phyloP scores from a whole-genome alignment of 2,888 invertebrate species.

The Drosophila parthenogenetica region DNA sequence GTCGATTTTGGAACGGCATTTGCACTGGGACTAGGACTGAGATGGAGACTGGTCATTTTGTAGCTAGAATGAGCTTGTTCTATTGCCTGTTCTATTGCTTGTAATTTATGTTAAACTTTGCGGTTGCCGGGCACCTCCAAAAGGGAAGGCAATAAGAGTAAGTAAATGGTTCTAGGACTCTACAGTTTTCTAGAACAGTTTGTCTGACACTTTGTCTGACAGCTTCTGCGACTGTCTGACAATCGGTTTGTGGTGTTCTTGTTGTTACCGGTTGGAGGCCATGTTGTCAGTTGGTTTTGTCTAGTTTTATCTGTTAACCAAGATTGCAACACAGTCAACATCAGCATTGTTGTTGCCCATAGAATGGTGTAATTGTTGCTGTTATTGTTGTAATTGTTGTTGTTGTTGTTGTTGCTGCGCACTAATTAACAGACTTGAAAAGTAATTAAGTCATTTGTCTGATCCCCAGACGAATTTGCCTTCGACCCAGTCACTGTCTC shows the following conservation, averaged over 20 bases:
- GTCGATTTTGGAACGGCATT: constrained; percentile 27
- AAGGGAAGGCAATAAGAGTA: not conserved
- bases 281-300: constrained; percentile 35
- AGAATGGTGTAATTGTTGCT: constrained; percentile 4
- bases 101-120: constrained; percentile 73
- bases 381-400: constrained; percentile 23
- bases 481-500: not conserved
- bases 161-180: constrained; percentile 23
- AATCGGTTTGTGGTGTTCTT: constrained; percentile 9
- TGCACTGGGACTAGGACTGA: no score
- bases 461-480: constrained; percentile 71
- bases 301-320: constrained; percentile 50
- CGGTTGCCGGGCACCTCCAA: constrained; percentile 37
- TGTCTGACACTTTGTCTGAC: constrained; percentile 3
- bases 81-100: constrained; percentile 50
- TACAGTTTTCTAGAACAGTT: constrained; percentile 6
- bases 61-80: constrained; percentile 40
- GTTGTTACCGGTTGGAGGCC: constrained; percentile 25
- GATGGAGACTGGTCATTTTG: constrained; percentile 33
- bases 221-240: not conserved
- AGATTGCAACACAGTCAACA: constrained; percentile 48
- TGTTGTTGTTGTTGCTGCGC: constrained; percentile 47
- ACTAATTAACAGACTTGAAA: constrained; percentile 82
- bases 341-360: constrained; percentile 29
- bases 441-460: constrained; percentile 81